Conservation (phyloP, 2,113 vertebrate genomes). For the Scatophagus argus region DNA sequence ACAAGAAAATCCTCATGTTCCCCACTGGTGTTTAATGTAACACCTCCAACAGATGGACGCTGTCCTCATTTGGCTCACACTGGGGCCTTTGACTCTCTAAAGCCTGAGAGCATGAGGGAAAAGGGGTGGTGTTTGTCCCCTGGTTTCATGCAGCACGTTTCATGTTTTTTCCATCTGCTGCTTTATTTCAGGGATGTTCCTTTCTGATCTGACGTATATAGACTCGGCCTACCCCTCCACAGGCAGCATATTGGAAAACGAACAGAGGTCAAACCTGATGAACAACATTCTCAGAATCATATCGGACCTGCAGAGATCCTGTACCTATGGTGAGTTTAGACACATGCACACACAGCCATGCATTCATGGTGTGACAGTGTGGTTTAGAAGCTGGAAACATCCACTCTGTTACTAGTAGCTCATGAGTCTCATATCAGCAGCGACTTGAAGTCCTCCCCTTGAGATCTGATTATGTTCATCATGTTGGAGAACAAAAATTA, state of each 20-base stretch:
- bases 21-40: constrained; percentile 4
- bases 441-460: not conserved
- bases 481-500: not conserved
- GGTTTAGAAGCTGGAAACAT: not conserved
- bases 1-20: constrained; percentile 18
- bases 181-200: constrained; percentile 91
- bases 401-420: no score
- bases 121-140: not conserved
- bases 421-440: no score
- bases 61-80: constrained; percentile 33
- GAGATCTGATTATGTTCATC: not conserved
- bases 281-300: constrained; percentile 99
- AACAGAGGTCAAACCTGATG: constrained; percentile 98
- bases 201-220: constrained; percentile 97
- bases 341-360: not conserved
- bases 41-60: constrained; percentile 43
- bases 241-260: constrained; percentile 97
- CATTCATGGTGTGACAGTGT: not conserved
- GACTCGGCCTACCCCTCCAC: constrained; percentile 99
- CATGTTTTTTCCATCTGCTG: constrained; percentile 1
- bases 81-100: not conserved
- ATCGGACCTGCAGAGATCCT: constrained; percentile 97
- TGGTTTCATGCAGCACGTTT: not conserved
- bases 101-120: not conserved
- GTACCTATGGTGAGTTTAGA: constrained; percentile 91